These are phyloP conservation scores for Mus pahari DNA, from an alignment of 2,113 vertebrate genomes.

Conservation along the genomic window DNA sequence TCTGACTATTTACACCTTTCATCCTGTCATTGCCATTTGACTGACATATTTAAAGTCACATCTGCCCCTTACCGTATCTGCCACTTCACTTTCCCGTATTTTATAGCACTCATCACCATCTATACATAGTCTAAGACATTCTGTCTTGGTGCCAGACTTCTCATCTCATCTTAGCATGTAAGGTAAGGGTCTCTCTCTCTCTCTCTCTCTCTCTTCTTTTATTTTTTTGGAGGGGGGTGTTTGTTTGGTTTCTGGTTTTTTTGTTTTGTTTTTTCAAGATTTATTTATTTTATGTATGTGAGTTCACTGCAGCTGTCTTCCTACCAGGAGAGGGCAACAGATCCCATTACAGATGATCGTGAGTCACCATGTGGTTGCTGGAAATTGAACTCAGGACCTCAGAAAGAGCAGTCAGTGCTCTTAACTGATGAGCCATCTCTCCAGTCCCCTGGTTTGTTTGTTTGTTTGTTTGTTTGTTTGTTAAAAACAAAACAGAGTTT, in stretches of 20 bases:
- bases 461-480: background rate
- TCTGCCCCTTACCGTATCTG: background rate
- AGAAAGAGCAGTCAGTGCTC: too few relatives aligned
- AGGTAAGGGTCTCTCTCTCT: background rate
- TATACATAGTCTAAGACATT: background rate
- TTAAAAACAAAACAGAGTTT: background rate
- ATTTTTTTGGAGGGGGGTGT: background rate
- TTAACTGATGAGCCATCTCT: too few relatives aligned
- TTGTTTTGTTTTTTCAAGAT: too few relatives aligned
- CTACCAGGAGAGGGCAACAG: too few relatives aligned
- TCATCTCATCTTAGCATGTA: background rate
- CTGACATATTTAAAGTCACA: background rate
- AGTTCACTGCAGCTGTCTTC: too few relatives aligned
- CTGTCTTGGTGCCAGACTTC: background rate
- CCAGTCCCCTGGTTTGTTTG: background rate
- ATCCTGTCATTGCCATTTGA: background rate
- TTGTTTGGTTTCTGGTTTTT: background rate
- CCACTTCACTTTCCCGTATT: background rate
- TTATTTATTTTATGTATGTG: too few relatives aligned
- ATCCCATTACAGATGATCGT: too few relatives aligned
- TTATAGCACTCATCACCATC: background rate
- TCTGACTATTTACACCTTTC: background rate
- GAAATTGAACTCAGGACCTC: too few relatives aligned
- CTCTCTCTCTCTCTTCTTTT: too few relatives aligned
- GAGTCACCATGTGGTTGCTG: too few relatives aligned